Conservation (phyloP, 1,140 invertebrate species). For the Diorhabda elongata region DNA sequence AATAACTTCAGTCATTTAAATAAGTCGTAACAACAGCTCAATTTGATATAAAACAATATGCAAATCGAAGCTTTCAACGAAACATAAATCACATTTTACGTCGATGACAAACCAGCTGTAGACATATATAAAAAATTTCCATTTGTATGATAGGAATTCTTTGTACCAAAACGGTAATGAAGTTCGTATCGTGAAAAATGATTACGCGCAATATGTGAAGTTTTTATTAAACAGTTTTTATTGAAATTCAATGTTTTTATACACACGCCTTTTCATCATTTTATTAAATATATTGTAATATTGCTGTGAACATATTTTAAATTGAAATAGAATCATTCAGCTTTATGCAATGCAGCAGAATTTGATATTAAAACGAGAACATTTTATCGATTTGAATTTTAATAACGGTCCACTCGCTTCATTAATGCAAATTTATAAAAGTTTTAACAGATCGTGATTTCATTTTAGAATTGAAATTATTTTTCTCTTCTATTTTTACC, state of each 20-base stretch:
- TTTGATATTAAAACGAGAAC: slow-evolving; percentile 13
- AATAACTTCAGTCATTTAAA: too few species aligned
- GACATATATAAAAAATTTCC: too few species aligned
- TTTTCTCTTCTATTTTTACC: neutral
- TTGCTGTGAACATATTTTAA: slow-evolving; percentile 1
- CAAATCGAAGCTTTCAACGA: too few species aligned
- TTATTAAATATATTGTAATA: slow-evolving; percentile 9
- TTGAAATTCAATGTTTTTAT: slow-evolving; percentile 7
- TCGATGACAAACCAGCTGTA: too few species aligned
- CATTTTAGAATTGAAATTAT: slow-evolving; percentile 11
- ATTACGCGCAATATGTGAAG: too few species aligned
- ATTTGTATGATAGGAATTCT: too few species aligned
- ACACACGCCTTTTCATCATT: neutral
- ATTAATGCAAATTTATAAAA: slow-evolving; percentile 17
- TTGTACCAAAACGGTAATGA: too few species aligned
- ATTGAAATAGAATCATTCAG: slow-evolving; percentile 10
- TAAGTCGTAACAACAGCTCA: too few species aligned
- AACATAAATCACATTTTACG: too few species aligned
- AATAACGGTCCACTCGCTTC: slow-evolving; percentile 12
- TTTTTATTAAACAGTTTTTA: neutral
- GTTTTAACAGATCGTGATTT: slow-evolving; percentile 13
- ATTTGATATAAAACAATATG: too few species aligned
- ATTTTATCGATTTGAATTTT: slow-evolving; percentile 13
- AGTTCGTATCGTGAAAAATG: too few species aligned
- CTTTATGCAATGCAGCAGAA: slow-evolving; percentile 8